Conservation (phyloP, 2,113 vertebrate genomes). For the Perca schrenkii region DNA sequence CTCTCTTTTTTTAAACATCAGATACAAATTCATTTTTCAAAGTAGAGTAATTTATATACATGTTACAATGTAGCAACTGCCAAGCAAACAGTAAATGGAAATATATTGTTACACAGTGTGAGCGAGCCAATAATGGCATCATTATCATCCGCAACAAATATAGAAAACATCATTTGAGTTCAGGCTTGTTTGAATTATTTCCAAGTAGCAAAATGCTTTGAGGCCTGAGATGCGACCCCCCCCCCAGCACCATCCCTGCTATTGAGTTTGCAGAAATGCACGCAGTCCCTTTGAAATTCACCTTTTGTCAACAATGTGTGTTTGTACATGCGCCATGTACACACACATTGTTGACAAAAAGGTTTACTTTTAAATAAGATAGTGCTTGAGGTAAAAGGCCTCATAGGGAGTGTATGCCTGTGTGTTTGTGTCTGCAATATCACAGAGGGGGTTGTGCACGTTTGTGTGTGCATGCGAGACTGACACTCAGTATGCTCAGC, state of each 20-base stretch:
- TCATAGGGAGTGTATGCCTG: slow-evolving; percentile 1
- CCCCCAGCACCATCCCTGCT: slow-evolving; percentile 13
- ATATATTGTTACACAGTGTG: slow-evolving; percentile 35
- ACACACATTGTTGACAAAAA: slow-evolving; percentile 35
- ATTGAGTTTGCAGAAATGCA: slow-evolving; percentile 17
- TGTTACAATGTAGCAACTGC: neutral
- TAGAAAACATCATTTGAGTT: slow-evolving; percentile 48
- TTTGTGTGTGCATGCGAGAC: neutral
- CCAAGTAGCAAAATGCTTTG: slow-evolving; percentile 51
- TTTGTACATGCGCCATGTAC: neutral
- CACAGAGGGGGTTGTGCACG: neutral
- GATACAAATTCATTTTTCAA: too few relatives aligned
- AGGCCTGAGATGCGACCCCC: slow-evolving; percentile 42
- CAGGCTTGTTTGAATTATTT: slow-evolving; percentile 65
- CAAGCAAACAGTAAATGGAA: slow-evolving; percentile 22
- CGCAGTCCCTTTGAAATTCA: slow-evolving; percentile 18
- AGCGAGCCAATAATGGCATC: slow-evolving; percentile 55
- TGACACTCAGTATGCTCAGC: neutral
- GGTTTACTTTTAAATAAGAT: slow-evolving; percentile 12
- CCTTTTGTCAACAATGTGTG: too few relatives aligned
- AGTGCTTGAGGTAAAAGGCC: slow-evolving; percentile 48
- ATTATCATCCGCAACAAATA: slow-evolving; percentile 62
- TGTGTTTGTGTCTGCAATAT: slow-evolving; percentile 11
- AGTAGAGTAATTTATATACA: too few relatives aligned
- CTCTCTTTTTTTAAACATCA: too few relatives aligned